These are phyloP conservation scores for Lasiurus cinereus DNA, from an alignment of 2,113 vertebrate species.

Conservation along the genomic window DNA sequence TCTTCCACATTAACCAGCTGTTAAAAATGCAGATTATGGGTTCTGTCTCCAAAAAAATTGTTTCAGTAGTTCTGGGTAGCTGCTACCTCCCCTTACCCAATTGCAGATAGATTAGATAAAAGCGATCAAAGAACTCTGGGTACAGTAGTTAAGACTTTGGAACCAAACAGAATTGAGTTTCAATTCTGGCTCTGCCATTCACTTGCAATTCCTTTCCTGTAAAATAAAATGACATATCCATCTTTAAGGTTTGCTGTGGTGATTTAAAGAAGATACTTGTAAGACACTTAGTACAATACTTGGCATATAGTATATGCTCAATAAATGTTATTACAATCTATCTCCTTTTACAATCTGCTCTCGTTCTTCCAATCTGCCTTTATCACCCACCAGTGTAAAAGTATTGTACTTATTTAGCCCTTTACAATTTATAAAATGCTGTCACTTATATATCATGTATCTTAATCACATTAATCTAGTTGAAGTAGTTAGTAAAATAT, in stretches of 20 bases:
- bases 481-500: neutral
- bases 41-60: neutral
- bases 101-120: neutral
- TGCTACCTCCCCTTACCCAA: neutral
- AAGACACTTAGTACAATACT: neutral
- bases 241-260: neutral
- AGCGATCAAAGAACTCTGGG: neutral
- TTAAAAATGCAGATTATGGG: neutral
- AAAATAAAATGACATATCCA: conserved; percentile 24
- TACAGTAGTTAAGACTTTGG: neutral
- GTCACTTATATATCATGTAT: neutral
- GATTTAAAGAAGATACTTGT: neutral
- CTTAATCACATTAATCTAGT: neutral
- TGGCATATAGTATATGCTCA: conserved; percentile 8
- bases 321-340: conserved; percentile 17
- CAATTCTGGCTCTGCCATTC: neutral
- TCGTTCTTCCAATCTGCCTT: neutral
- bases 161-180: conserved; percentile 26
- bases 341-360: neutral
- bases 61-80: neutral
- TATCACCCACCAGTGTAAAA: neutral
- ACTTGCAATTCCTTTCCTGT: neutral
- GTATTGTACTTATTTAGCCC: neutral
- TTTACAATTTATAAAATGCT: neutral
- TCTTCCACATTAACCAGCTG: neutral